These are phyloP conservation scores for Homarus americanus DNA, from an alignment of 1,140 invertebrate genomes.

Conservation along the genomic window DNA sequence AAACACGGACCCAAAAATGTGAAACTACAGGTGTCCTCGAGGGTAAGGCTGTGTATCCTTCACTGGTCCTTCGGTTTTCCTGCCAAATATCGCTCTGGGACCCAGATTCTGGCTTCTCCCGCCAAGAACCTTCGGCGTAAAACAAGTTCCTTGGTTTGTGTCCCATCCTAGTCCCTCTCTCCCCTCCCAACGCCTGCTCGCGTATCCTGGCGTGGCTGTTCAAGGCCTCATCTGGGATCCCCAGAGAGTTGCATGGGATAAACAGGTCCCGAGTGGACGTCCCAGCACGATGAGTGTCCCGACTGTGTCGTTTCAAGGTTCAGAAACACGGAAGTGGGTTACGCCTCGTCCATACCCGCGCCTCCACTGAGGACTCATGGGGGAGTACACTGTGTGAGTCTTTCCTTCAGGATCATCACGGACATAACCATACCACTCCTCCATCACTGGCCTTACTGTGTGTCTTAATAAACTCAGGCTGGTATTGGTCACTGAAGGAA, in stretches of 20 bases:
- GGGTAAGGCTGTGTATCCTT: not conserved
- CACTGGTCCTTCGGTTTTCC: not conserved
- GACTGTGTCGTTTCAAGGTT: not conserved
- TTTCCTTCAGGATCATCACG: too few relatives aligned
- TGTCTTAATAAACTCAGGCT: too few relatives aligned
- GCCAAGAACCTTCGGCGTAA: not conserved
- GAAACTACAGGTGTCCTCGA: not conserved
- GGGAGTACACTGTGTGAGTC: too few relatives aligned
- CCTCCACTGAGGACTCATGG: too few relatives aligned
- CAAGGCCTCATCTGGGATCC: not conserved
- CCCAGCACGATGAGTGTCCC: not conserved
- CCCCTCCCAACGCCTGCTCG: not conserved
- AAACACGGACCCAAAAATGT: too few relatives aligned
- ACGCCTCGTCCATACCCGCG: not conserved
- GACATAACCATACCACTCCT: too few relatives aligned
- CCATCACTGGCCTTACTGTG: too few relatives aligned
- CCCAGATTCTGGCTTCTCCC: not conserved
- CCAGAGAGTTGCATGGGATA: not conserved
- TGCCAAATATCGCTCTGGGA: not conserved
- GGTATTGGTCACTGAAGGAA: too few relatives aligned
- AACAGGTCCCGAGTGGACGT: not conserved
- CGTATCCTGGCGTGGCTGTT: not conserved
- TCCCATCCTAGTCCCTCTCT: not conserved
- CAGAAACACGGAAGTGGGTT: not conserved
- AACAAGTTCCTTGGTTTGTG: not conserved